Conservation (phyloP, 2,888 invertebrate species). For the Phragmatobia fuliginosa region DNA sequence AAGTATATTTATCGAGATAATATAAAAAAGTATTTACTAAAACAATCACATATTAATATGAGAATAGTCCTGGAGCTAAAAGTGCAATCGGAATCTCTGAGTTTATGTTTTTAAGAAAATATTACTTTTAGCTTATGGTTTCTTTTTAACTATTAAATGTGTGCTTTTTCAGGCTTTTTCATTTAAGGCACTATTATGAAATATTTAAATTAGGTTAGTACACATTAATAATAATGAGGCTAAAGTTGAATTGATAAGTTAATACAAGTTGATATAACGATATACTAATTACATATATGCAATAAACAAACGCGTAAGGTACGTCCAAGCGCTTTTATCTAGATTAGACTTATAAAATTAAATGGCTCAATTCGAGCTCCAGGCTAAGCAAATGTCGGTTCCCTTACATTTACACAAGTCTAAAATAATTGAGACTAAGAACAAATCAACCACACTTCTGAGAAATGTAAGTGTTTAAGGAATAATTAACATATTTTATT, state of each 20-base stretch:
- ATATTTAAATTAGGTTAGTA: background rate
- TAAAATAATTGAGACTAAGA: constrained; percentile 29
- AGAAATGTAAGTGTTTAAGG: background rate
- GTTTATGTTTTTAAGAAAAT: background rate
- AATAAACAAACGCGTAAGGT: constrained; percentile 65
- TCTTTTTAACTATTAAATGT: background rate
- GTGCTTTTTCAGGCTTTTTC: background rate
- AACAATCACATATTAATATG: background rate
- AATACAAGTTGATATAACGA: background rate
- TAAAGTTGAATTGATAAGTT: background rate
- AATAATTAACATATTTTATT: background rate
- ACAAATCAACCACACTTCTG: background rate
- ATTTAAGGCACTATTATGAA: background rate
- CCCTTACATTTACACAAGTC: constrained; percentile 56
- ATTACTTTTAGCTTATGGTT: background rate
- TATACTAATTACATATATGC: constrained; percentile 40
- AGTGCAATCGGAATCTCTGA: background rate
- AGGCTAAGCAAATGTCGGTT: constrained; percentile 69
- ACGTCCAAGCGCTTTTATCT: constrained; percentile 67
- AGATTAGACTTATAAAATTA: constrained; percentile 76
- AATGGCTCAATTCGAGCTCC: constrained; percentile 74
- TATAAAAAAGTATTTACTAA: too few species aligned
- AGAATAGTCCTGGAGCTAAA: background rate
- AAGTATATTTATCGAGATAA: too few species aligned
- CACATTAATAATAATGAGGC: background rate